Conservation (phyloP, 1,140 invertebrate genomes). For the Tetragnatha versicolor region DNA sequence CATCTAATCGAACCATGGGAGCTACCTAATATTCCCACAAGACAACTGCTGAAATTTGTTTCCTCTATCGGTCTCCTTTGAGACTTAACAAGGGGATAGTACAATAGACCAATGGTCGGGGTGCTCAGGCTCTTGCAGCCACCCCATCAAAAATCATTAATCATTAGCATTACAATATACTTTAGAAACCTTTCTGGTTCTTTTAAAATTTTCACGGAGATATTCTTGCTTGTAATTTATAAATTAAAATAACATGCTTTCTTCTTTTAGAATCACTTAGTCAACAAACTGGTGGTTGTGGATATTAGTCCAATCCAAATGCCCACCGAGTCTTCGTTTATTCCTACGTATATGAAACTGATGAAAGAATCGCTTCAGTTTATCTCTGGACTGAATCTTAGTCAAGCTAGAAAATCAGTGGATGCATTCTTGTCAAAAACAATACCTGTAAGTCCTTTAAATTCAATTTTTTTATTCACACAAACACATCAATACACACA, state of each 20-base stretch:
- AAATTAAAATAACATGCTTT: background rate
- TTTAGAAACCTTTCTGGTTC: too few relatives aligned
- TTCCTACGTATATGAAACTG: constrained; percentile 2
- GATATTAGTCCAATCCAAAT: constrained; percentile 81
- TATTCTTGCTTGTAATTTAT: background rate
- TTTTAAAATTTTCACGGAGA: background rate
- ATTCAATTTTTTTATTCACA: too few relatives aligned
- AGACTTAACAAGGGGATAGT: too few relatives aligned
- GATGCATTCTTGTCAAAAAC: constrained; percentile 6
- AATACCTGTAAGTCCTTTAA: constrained; percentile 42
- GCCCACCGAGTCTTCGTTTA: background rate
- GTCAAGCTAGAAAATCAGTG: constrained; percentile 38
- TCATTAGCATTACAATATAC: too few relatives aligned
- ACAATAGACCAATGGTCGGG: too few relatives aligned
- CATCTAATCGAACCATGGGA: too few relatives aligned
- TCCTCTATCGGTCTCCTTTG: too few relatives aligned
- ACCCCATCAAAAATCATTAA: too few relatives aligned
- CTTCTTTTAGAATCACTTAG: constrained; percentile 72
- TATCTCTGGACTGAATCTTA: background rate
- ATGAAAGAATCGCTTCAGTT: constrained; percentile 31
- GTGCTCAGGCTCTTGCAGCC: too few relatives aligned
- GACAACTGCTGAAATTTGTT: too few relatives aligned
- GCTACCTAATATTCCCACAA: too few relatives aligned
- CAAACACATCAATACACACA: too few relatives aligned
- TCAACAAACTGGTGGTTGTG: constrained; percentile 81